phyloP scores from a whole-genome alignment of 1,140 invertebrate species.

The Triops cancriformis region DNA sequence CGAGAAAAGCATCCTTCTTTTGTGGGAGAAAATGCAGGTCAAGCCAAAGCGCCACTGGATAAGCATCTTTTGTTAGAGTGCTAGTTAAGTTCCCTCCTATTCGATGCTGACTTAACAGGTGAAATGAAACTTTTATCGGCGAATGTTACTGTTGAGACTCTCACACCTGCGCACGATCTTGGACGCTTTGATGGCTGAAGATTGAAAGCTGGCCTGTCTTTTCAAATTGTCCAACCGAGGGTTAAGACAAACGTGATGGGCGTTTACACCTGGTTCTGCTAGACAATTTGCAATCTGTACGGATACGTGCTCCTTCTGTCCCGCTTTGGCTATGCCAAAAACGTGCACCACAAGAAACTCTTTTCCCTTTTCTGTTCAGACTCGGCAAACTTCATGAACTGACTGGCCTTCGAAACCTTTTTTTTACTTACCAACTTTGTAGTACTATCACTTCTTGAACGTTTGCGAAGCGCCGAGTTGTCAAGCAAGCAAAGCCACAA shows the following conservation, averaged over 20 bases:
- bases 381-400: no score
- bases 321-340: no score
- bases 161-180: background rate
- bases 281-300: no score
- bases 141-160: background rate
- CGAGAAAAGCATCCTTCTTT: background rate
- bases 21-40: background rate
- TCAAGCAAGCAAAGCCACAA: no score
- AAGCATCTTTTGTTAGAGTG: background rate
- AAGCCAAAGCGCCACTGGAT: background rate
- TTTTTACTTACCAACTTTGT: no score
- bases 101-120: background rate
- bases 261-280: background rate
- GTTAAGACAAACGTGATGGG: background rate
- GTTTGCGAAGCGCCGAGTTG: no score
- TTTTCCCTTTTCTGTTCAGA: no score
- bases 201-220: background rate
- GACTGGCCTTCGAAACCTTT: no score
- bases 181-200: background rate
- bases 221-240: background rate
- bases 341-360: no score
- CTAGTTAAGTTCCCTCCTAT: background rate
- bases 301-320: no score
- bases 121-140: background rate
- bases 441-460: no score